Conservation (phyloP, 1,140 invertebrate genomes). For the Tigriopus japonicus region DNA sequence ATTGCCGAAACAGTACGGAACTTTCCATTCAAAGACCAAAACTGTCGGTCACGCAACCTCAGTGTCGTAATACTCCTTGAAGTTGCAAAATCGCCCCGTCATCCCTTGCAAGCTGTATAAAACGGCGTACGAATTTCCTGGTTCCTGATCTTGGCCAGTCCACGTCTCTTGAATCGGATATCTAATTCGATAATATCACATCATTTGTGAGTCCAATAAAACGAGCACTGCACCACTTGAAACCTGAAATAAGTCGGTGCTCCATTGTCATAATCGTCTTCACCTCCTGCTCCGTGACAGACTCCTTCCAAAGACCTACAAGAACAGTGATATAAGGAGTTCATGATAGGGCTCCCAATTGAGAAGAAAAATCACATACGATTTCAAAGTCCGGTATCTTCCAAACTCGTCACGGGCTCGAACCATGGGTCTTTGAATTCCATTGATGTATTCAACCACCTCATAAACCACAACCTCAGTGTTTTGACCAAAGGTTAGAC, state of each 20-base stretch:
- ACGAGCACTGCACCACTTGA: too few species aligned
- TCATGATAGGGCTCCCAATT: too few species aligned
- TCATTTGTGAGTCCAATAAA: too few species aligned
- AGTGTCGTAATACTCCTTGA: not conserved
- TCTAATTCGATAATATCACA: not conserved
- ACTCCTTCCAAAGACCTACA: not conserved
- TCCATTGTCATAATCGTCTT: not conserved
- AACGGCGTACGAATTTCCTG: not conserved
- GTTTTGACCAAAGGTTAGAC: too few species aligned
- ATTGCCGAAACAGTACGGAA: not conserved
- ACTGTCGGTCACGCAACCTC: not conserved
- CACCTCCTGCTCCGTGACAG: not conserved
- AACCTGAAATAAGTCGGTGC: not conserved
- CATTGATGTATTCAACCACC: not conserved
- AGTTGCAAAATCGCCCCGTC: not conserved
- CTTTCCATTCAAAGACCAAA: not conserved
- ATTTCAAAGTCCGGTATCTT: not conserved
- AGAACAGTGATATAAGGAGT: too few species aligned
- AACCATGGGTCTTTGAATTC: not conserved
- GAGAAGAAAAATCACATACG: not conserved
- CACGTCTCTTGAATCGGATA: not conserved
- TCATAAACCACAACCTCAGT: not conserved
- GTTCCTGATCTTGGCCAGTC: not conserved
- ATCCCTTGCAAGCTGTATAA: not conserved
- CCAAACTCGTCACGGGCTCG: not conserved